Conservation (phyloP, 2,797 vertebrate species). For the Neomorphus geoffroyi region DNA sequence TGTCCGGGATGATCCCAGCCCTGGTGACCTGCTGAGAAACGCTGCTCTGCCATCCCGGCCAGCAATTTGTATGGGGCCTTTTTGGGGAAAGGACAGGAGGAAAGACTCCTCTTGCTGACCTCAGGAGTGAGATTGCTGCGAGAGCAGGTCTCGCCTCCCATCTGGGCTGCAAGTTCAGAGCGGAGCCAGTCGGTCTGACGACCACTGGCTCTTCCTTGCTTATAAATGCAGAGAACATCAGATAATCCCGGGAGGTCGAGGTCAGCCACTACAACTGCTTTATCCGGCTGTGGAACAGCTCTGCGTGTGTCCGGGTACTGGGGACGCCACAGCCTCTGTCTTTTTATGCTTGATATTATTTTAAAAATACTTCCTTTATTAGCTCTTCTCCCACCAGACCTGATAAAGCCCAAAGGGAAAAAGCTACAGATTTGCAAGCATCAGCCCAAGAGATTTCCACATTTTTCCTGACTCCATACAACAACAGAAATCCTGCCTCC, state of each 20-base stretch:
- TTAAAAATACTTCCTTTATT: constrained; percentile 3
- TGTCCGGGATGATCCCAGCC: neutral
- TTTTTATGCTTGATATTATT: neutral
- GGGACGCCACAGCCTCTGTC: neutral
- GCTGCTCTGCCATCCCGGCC: neutral
- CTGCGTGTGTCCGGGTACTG: neutral
- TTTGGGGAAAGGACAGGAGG: neutral
- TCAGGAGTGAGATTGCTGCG: constrained; percentile 80
- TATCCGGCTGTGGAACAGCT: neutral
- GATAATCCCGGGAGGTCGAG: constrained; percentile 83
- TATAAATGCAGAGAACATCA: constrained; percentile 89
- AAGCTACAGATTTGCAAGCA: accelerated
- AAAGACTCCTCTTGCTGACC: constrained; percentile 78
- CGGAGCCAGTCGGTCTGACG: constrained; percentile 90
- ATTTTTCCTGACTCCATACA: neutral
- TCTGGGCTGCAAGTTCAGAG: constrained; percentile 79
- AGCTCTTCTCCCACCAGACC: neutral
- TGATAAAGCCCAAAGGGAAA: neutral
- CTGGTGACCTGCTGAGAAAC: neutral
- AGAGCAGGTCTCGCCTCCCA: constrained; percentile 86
- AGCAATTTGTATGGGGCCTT: constrained; percentile 41
- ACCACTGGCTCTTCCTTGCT: constrained; percentile 83
- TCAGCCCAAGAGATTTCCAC: neutral
- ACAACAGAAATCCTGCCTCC: neutral
- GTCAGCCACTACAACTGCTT: constrained; percentile 64